These are phyloP conservation scores for Spinus olivaceus DNA, from an alignment of 2,797 vertebrate species.

Conservation along the genomic window DNA sequence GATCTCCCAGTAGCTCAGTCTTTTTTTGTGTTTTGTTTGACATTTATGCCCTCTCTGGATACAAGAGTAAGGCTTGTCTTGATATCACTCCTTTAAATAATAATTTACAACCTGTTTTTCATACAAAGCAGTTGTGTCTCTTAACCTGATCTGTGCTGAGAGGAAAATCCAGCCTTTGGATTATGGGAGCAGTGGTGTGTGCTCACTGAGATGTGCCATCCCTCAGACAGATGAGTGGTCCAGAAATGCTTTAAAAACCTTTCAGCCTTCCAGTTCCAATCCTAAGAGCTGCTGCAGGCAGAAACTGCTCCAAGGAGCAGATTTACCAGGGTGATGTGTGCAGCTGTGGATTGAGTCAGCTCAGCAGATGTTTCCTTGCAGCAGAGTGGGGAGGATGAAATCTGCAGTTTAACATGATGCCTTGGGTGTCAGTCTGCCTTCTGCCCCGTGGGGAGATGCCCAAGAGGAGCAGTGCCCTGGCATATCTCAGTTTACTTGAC, in stretches of 20 bases:
- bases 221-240: neutral
- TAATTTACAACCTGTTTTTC: neutral
- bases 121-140: neutral
- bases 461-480: neutral
- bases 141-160: neutral
- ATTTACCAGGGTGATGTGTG: neutral
- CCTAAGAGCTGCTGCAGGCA: neutral
- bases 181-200: neutral
- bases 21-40: too few species aligned
- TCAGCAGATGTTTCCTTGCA: neutral
- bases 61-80: neutral
- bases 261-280: neutral
- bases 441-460: neutral
- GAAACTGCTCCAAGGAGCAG: neutral
- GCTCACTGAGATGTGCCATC: neutral
- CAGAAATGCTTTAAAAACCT: neutral
- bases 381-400: neutral
- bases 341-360: slow-evolving; percentile 19
- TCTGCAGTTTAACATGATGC: neutral
- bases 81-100: neutral
- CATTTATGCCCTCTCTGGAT: neutral
- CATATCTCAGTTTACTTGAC: neutral
- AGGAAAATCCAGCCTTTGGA: neutral
- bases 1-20: too few species aligned
- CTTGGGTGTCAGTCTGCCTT: neutral